Base-by-base conservation (phyloP, 2,113 vertebrate genomes). In the Anhinga anhinga region DNA sequence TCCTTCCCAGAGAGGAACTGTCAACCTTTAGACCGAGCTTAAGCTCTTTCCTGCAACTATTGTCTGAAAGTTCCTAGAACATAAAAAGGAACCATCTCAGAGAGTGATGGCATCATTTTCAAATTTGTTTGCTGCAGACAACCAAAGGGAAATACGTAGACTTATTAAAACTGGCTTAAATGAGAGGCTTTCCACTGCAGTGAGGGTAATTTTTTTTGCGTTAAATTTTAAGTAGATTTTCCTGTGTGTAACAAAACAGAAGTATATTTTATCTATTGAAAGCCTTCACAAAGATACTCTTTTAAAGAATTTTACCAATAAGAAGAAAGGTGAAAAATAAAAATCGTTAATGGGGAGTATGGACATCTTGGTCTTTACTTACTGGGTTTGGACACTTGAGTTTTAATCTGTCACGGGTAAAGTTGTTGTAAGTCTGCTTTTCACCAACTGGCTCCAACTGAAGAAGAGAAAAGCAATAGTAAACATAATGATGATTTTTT, bases 391-490 rank as follows among this genome's bases (percentile, higher is more conserved):
- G 99, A 91, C 99, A 99, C 82, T 95, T 99, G 85, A 99, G 98
- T 95, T 98, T 98, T 91, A 95, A 95, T 94, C 99, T 98, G 96
- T 92, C 95, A 69, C 98, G 72, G 52, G 98, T 98, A 91, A 99
- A 99, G 96, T 99, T 98, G 97, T 98, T 99, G 96, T 98, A 99
- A 22, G 95, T 98, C 59, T 98, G 98, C 97, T 99, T 99, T 77
- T 77, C 82, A 65, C 98, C 99, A 90, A 98, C 98, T 34, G 99
- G 99, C 91, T 99, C 99, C 97, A 99, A 45, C 99, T 99, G 92
- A 93, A 87, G 87, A 95, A 92, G 83, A 95, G 34, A 95, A 95
- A 88, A 95, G 23, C 44, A 73, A 38, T 15, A n/a, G 16, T 89
- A 83, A 89, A 76, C 10, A 45, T 45, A 56, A 40, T 6, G 17